Conservation (phyloP, 2,888 invertebrate species). For the Anaspis maculata region DNA sequence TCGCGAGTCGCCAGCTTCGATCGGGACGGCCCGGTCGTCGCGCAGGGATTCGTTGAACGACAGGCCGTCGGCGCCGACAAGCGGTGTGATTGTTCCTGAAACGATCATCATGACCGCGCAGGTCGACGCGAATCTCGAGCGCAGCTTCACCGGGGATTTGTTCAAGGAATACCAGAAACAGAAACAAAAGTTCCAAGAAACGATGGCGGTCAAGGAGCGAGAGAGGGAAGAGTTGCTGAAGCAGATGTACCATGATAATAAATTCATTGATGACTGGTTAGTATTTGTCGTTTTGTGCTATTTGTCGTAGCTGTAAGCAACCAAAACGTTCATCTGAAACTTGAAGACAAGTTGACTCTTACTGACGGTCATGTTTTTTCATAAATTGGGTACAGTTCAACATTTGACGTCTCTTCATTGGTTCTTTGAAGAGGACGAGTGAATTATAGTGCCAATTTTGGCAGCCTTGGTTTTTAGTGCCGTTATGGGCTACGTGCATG, state of each 20-base stretch:
- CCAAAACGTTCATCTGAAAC: no score
- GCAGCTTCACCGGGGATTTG: constrained; percentile 56
- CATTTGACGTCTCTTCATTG: no score
- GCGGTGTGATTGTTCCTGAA: constrained; percentile 7
- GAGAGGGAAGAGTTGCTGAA: constrained; percentile 48
- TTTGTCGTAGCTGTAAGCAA: no score
- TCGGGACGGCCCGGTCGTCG: constrained; percentile 61
- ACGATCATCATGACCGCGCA: constrained; percentile 5
- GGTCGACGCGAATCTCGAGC: constrained; percentile 33
- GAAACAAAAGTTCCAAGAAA: constrained; percentile 58
- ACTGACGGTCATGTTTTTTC: no score
- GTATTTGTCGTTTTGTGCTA: no score
- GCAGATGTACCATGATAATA: constrained; percentile 43
- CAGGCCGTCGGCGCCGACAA: constrained; percentile 35
- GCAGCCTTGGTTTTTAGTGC: no score
- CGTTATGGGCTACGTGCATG: no score
- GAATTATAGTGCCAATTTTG: no score
- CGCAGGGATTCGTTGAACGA: constrained; percentile 56
- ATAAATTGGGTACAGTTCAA: no score
- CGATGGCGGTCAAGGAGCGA: constrained; percentile 46
- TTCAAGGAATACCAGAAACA: constrained; percentile 75
- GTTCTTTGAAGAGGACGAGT: no score
- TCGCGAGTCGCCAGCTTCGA: constrained; percentile 58
- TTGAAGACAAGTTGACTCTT: no score
- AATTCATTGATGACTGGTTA: constrained; percentile 40